Conservation (phyloP, 2,113 vertebrate species). For the Chloroceryle aenea region DNA sequence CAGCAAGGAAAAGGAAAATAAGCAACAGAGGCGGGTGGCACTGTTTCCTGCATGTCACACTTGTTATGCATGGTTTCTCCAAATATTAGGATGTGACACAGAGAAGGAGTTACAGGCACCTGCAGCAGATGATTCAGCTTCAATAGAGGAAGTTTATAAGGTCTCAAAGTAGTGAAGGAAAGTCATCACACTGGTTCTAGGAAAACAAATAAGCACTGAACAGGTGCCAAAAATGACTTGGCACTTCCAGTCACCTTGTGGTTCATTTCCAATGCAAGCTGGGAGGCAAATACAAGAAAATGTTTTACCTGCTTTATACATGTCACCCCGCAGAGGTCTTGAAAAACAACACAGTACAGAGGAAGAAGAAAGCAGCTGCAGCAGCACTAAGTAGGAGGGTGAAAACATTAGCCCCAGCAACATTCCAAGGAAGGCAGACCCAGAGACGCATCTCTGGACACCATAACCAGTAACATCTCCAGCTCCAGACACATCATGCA, state of each 20-base stretch:
- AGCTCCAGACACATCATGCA: not conserved
- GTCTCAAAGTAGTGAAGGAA: slow-evolving; percentile 66
- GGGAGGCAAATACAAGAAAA: not conserved
- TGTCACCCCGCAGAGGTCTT: not conserved
- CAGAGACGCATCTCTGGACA: not conserved
- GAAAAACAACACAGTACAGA: not conserved
- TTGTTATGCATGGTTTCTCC: slow-evolving; percentile 20
- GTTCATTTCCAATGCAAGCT: slow-evolving; percentile 59
- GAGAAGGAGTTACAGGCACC: slow-evolving; percentile 57
- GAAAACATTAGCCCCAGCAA: fast-evolving
- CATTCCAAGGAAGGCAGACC: not conserved
- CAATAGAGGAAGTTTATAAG: slow-evolving; percentile 43
- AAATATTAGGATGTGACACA: slow-evolving; percentile 38
- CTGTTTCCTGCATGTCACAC: not conserved
- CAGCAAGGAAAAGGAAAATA: slow-evolving; percentile 12
- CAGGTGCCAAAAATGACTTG: slow-evolving; percentile 71
- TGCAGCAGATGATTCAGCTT: slow-evolving; percentile 73
- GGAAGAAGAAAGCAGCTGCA: not conserved
- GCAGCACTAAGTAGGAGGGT: not conserved
- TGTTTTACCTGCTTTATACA: not conserved
- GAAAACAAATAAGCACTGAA: slow-evolving; percentile 72
- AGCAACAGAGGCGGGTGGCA: not conserved
- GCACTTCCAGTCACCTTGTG: slow-evolving; percentile 68
- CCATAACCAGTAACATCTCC: fast-evolving
- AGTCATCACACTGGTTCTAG: slow-evolving; percentile 65